phyloP scores from a whole-genome alignment of 1,140 invertebrate genomes.

The Heliconius melpomene region DNA sequence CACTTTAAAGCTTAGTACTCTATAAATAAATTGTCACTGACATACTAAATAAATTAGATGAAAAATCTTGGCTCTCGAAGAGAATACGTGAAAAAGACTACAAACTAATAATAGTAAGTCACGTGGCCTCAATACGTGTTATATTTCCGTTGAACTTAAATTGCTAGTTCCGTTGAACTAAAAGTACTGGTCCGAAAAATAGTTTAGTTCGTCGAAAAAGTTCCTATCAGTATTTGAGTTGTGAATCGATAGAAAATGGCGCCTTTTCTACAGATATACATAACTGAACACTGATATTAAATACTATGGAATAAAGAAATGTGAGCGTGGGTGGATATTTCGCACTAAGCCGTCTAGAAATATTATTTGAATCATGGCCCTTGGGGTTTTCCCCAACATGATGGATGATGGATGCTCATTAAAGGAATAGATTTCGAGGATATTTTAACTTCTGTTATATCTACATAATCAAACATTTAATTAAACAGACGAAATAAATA shows the following conservation, averaged over 20 bases:
- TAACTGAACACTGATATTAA: neutral
- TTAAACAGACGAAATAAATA: no score
- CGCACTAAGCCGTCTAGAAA: no score
- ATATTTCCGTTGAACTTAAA: neutral
- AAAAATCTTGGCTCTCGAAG: no score
- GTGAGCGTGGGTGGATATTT: no score
- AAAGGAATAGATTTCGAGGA: no score
- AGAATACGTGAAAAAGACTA: neutral
- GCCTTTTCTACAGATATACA: neutral
- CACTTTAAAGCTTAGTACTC: neutral
- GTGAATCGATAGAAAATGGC: no score
- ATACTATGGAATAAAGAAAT: no score
- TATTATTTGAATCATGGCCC: no score
- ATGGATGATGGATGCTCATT: no score
- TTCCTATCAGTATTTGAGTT: neutral
- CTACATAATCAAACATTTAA: no score
- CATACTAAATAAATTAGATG: neutral
- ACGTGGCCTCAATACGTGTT: conserved; percentile 8
- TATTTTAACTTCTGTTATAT: no score
- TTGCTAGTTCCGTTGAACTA: neutral
- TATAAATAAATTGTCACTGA: neutral
- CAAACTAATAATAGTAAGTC: neutral
- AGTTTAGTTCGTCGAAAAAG: neutral
- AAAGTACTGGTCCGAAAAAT: neutral
- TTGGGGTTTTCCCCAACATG: no score